Conservation (phyloP, 2,113 vertebrate species). For the Xenus cinereus region DNA sequence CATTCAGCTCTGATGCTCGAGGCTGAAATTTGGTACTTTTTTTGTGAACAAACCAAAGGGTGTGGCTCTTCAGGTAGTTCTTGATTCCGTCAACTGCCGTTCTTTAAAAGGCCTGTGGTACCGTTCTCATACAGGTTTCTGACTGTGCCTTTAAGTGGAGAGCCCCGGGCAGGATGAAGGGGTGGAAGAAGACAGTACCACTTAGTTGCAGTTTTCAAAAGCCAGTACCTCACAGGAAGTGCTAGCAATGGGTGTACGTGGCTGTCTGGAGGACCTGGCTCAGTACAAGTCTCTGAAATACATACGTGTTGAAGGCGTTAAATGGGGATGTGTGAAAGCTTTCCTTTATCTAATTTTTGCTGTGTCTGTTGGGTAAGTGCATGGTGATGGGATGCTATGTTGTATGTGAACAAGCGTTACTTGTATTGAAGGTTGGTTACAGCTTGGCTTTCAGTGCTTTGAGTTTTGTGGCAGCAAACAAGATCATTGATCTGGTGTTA, state of each 20-base stretch:
- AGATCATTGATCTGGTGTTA: neutral
- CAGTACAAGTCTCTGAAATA: slow-evolving; percentile 70
- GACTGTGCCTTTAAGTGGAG: neutral
- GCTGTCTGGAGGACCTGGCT: slow-evolving; percentile 24
- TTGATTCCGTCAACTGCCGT: neutral
- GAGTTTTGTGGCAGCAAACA: neutral
- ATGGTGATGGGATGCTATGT: neutral
- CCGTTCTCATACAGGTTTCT: neutral
- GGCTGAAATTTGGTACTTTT: neutral
- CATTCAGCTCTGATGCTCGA: neutral
- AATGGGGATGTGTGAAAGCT: slow-evolving; percentile 66
- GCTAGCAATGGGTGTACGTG: neutral
- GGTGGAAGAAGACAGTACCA: neutral
- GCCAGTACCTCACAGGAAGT: neutral
- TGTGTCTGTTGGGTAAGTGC: slow-evolving; percentile 73
- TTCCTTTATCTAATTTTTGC: slow-evolving; percentile 42
- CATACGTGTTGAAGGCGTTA: slow-evolving; percentile 60
- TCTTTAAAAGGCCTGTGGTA: neutral
- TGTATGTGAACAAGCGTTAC: neutral
- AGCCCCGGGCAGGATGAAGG: neutral
- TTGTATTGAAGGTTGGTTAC: neutral
- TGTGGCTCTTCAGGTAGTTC: neutral
- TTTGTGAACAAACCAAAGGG: neutral
- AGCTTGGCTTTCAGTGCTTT: neutral
- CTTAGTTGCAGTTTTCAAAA: neutral